Conservation (phyloP, 2,888 invertebrate genomes). For the Agapostemon virescens region DNA sequence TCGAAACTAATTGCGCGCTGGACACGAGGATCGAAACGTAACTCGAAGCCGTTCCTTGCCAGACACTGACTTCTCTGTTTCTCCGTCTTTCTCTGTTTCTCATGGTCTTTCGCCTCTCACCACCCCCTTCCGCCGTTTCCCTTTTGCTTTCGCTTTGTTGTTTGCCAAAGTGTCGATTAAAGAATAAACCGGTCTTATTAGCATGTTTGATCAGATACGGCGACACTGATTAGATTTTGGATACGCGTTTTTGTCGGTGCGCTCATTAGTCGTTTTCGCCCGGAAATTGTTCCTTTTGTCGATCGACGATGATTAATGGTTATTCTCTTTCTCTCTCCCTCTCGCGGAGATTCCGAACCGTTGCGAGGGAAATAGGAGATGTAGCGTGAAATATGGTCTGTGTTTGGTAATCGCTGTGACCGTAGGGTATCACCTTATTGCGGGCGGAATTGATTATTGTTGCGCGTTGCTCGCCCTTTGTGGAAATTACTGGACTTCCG, state of each 20-base stretch:
- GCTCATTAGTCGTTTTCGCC: constrained; percentile 11
- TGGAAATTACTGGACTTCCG: not conserved
- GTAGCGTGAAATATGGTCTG: not conserved
- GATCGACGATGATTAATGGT: constrained; percentile 32
- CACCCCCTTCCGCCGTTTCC: not conserved
- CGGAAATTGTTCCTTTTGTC: constrained; percentile 36
- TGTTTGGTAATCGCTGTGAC: not conserved
- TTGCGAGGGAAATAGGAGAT: not conserved
- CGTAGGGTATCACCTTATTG: constrained; percentile 1
- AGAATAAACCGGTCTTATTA: constrained; percentile 48
- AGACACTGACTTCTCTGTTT: constrained; percentile 8
- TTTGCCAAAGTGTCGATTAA: constrained; percentile 41
- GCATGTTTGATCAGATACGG: constrained; percentile 48
- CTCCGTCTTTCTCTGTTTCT: not conserved
- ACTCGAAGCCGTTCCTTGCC: constrained; percentile 37
- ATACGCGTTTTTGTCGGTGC: not conserved
- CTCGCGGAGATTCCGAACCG: not conserved
- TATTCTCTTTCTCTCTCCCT: no score
- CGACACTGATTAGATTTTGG: constrained; percentile 52
- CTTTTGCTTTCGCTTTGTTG: not conserved
- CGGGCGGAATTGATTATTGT: constrained; percentile 3
- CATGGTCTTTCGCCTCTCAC: not conserved
- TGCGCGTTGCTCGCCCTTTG: not conserved
- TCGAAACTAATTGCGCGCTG: constrained; percentile 64
- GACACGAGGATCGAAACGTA: constrained; percentile 47